Percentiles rank a stretch among this genome's conserved stretches.
Evolutionary conservation across 2,888 invertebrate species (phyloP).

Genomic region (Minunthozetes semirufus): DNA sequence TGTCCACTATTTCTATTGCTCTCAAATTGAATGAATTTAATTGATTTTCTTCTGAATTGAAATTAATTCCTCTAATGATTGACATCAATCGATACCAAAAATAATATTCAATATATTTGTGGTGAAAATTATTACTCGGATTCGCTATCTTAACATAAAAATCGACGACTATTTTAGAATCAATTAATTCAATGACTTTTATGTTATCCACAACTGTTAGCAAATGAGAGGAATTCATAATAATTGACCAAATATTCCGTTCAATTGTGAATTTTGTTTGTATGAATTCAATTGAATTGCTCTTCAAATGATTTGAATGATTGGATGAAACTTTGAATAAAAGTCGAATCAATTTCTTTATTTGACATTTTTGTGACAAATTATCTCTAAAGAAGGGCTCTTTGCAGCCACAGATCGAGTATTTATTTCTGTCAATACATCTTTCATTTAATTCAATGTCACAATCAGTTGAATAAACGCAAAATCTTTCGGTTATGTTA

Average conservation of each 20-base stretch:
- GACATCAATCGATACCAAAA: conserved; percentile 1
- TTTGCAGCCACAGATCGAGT: not conserved
- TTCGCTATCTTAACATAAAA: not conserved
- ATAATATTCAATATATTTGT: not conserved
- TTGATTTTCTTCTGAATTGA: not conserved
- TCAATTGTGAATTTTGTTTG: not conserved
- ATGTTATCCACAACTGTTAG: not conserved
- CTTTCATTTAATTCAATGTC: not conserved
- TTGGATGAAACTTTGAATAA: not conserved
- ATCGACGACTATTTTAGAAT: not conserved
- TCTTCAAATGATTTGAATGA: not conserved
- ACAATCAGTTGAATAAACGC: not conserved
- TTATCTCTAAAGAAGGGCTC: not conserved
- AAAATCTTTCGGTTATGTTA: not conserved
- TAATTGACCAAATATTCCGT: not conserved
- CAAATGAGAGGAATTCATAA: not conserved
- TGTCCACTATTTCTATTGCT: conserved; percentile 1
- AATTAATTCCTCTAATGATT: not conserved
- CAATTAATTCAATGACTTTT: not conserved
- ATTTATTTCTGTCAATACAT: not conserved
- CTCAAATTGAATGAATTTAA: not conserved
- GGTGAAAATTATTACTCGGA: not conserved
- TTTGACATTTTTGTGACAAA: not conserved
- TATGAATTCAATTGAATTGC: not conserved
- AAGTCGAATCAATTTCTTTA: not conserved